phyloP scores from a whole-genome alignment of 2,797 vertebrate species.

The Sebastes trivittatus region DNA sequence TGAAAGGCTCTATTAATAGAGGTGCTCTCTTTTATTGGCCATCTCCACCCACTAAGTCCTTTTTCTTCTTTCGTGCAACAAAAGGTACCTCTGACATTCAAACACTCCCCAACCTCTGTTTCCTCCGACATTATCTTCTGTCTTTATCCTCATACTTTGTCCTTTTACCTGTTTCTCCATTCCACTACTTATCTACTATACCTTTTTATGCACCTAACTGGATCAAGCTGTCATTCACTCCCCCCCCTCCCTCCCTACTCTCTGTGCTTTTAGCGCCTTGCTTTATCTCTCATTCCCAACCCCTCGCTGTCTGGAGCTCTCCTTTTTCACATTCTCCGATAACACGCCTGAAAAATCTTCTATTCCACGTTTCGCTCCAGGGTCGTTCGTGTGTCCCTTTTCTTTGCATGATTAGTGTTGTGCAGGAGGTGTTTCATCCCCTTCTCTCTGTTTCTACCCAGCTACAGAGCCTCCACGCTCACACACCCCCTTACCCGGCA shows the following conservation, averaged over 20 bases:
- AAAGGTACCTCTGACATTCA: conserved; percentile 32
- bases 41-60: conserved; percentile 39
- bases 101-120: conserved; percentile 7
- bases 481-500: conserved; percentile 60
- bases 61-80: conserved; percentile 32
- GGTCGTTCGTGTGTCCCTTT: conserved; percentile 19
- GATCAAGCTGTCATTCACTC: conserved; percentile 16
- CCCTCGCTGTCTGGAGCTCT: not conserved
- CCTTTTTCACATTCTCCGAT: conserved; percentile 22
- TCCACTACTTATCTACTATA: not conserved
- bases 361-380: not conserved
- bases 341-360: conserved; percentile 24
- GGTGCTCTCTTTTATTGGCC: conserved; percentile 51
- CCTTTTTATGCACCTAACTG: not conserved
- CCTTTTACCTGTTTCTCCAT: not conserved
- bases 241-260: not conserved
- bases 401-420: conserved; percentile 6
- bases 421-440: conserved; percentile 41
- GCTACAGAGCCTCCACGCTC: conserved; percentile 52
- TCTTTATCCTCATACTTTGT: not conserved
- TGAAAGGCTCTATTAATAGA: conserved; percentile 79
- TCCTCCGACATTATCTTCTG: not conserved
- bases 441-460: conserved; percentile 45
- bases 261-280: not conserved
- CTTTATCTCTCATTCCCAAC: conserved; percentile 12